These are phyloP conservation scores for Antennarius maculatus DNA, from an alignment of 2,797 vertebrate species.

Conservation along the genomic window DNA sequence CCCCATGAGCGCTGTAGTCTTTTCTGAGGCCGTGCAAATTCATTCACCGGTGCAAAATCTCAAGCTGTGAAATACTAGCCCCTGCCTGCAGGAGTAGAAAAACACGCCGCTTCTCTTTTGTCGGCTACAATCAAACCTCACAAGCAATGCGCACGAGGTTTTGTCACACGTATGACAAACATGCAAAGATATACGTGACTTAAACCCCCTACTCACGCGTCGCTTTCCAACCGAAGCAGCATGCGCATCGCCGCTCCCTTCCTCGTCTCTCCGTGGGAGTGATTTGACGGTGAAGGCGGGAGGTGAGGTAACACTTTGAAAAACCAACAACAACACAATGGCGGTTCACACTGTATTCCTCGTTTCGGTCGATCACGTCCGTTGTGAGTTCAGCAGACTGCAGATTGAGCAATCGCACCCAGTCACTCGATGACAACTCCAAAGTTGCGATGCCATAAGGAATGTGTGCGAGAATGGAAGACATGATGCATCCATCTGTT, in stretches of 20 bases:
- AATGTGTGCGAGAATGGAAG: slow-evolving; percentile 50
- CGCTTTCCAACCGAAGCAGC: slow-evolving; percentile 7
- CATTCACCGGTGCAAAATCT: slow-evolving; percentile 51
- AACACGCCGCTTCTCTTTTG: slow-evolving; percentile 36
- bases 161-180: slow-evolving; percentile 10
- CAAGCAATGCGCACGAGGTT: slow-evolving; percentile 18
- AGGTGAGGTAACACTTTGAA: slow-evolving; percentile 60
- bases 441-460: slow-evolving; percentile 61
- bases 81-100: slow-evolving; percentile 37
- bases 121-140: slow-evolving; percentile 44
- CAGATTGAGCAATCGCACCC: slow-evolving; percentile 63
- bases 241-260: slow-evolving; percentile 30
- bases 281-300: slow-evolving; percentile 53
- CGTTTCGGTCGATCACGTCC: slow-evolving; percentile 61
- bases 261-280: slow-evolving; percentile 58
- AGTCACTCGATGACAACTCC: slow-evolving; percentile 56
- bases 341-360: slow-evolving; percentile 27
- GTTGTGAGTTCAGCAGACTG: slow-evolving; percentile 49
- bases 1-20: slow-evolving; percentile 8
- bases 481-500: slow-evolving; percentile 65
- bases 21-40: slow-evolving; percentile 11
- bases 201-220: background rate
- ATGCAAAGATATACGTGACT: background rate
- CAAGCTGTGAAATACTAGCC: slow-evolving; percentile 48
- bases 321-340: slow-evolving; percentile 65